Percentiles rank a stretch among this genome's conserved stretches.
phyloP scores from a whole-genome alignment of 2,888 invertebrate genomes.

The Chrysolina haemoptera region DNA sequence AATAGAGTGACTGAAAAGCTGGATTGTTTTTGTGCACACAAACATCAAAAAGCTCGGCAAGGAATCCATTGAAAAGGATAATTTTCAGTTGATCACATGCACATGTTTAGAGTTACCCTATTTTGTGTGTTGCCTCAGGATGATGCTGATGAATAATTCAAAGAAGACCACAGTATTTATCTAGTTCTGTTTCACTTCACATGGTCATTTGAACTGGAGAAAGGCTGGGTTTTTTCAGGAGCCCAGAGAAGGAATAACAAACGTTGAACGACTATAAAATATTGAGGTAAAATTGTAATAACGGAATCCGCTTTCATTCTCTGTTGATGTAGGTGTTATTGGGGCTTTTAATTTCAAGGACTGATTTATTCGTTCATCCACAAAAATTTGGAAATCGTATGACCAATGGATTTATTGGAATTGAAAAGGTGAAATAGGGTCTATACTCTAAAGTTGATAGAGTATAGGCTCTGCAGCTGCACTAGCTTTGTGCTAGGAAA shows the following conservation, averaged over 20 bases:
- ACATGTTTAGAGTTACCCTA: not conserved
- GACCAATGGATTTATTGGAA: too few relatives aligned
- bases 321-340: too few relatives aligned
- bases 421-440: not conserved
- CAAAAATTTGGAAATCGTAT: too few relatives aligned
- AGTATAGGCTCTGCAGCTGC: too few relatives aligned
- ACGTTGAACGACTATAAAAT: too few relatives aligned
- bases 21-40: slow-evolving; percentile 1
- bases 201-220: slow-evolving; percentile 7
- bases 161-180: slow-evolving; percentile 25
- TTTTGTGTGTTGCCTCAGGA: slow-evolving; percentile 13
- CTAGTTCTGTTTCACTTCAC: slow-evolving; percentile 14
- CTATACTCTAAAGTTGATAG: too few relatives aligned
- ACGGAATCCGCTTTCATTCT: too few relatives aligned
- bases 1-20: slow-evolving; percentile 1
- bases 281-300: too few relatives aligned
- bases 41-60: not conserved
- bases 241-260: not conserved
- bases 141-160: slow-evolving; percentile 27
- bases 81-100: slow-evolving; percentile 1
- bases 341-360: too few relatives aligned
- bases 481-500: too few relatives aligned
- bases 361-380: too few relatives aligned
- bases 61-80: not conserved
- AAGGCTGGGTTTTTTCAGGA: not conserved